Evolutionary conservation across 2,888 invertebrate genomes (phyloP), one percentile per base, ranked within the genome.

Genomic region (Deilephila elpenor): DNA sequence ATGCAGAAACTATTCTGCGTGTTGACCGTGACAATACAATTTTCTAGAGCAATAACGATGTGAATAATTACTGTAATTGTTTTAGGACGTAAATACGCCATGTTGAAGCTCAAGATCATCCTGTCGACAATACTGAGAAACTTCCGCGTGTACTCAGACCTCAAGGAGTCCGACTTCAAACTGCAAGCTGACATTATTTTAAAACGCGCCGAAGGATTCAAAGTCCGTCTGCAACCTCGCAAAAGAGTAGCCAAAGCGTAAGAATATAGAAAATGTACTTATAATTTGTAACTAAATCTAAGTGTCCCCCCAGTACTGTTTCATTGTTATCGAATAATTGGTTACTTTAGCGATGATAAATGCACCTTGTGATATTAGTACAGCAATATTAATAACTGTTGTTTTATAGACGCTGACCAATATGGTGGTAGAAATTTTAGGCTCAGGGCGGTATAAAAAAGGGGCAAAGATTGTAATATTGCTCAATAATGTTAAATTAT

Each of bases 101-200:
- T 97, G 96, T 91, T 97, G 80, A 97, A 97, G 87, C 91, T 97
- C 83, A 97, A 97, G 92, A 96, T 97, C 75, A 95, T 97, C 76
- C 93, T 97, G 29, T 97, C 97, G 7, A 97, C 97, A 74, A 96
- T 97, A 81, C 86, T 97, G 80, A 95, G 97, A 81, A 96, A 96
- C 86, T 97, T 96, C 95, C 95, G 95, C 75, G 95, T 97, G n/a
- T 86, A 95, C 75, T 97, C 97, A 6, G 96, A 96, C 85, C 89
- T 96, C 32, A 95, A 95, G 74, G 96, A 97, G 83, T 90, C 95
- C 32, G 97, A 97, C 80, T 97, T 97, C 89, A 94, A 95, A 85
- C 94, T 97, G 25, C 97, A 96, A 89, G 96, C 96, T 60, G 97
- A 97, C 86, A 97, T 97, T 78, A 97, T 97, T 82, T 89, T 97